phyloP scores from a whole-genome alignment of 2,888 invertebrate genomes.

The Sarcophaga rosellei region DNA sequence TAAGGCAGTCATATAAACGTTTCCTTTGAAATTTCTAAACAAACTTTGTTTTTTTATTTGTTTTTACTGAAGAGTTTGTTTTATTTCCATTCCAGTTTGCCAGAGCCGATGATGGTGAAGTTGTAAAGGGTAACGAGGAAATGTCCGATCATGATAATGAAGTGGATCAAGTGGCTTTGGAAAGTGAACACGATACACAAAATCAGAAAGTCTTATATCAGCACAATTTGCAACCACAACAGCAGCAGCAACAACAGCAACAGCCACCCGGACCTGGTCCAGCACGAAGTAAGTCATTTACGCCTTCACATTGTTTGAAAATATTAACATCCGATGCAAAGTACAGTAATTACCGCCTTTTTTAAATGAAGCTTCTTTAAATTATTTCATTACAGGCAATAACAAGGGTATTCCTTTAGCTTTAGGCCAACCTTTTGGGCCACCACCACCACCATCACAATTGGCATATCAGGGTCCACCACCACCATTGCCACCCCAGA shows the following conservation, averaged over 20 bases:
- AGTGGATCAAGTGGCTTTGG: slow-evolving; percentile 88
- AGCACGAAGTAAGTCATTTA: slow-evolving; percentile 75
- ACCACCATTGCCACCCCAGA: slow-evolving; percentile 81
- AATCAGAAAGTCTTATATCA: slow-evolving; percentile 79
- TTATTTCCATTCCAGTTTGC: slow-evolving; percentile 74
- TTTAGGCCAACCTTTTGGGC: slow-evolving; percentile 82
- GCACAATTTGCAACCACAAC: slow-evolving; percentile 77
- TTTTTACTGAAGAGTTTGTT: too few species aligned
- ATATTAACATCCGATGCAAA: not conserved
- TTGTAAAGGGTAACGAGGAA: slow-evolving; percentile 83
- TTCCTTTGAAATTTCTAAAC: too few species aligned
- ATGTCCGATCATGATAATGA: slow-evolving; percentile 84
- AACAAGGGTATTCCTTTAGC: slow-evolving; percentile 81
- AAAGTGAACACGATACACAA: slow-evolving; percentile 85
- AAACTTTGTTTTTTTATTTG: not conserved
- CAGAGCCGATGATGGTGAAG: slow-evolving; percentile 84
- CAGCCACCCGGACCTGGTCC: slow-evolving; percentile 81
- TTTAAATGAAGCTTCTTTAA: slow-evolving; percentile 57
- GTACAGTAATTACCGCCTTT: slow-evolving; percentile 28
- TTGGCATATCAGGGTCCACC: slow-evolving; percentile 89
- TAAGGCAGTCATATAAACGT: too few species aligned
- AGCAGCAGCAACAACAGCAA: slow-evolving; percentile 77
- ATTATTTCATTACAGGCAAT: slow-evolving; percentile 72
- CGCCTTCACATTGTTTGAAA: not conserved
- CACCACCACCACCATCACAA: slow-evolving; percentile 82